Conservation (phyloP, 2,113 vertebrate genomes). For the Grammomys surdaster region DNA sequence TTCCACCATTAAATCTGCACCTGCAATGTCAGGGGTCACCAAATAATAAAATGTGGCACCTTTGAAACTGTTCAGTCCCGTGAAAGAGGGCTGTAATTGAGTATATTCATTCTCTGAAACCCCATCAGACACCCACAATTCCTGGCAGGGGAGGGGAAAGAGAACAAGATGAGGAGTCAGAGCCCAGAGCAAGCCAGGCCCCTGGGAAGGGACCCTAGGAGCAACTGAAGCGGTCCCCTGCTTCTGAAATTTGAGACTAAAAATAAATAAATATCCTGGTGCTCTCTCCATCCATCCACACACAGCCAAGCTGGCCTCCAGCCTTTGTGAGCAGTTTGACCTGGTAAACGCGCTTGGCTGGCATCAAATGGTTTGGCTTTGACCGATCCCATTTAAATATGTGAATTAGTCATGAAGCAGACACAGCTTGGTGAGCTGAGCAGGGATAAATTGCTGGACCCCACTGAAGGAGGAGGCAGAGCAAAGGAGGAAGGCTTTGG, state of each 20-base stretch:
- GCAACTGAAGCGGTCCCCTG: conserved; percentile 30
- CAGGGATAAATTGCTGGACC: conserved; percentile 90
- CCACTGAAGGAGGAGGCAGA: conserved; percentile 83
- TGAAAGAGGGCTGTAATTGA: conserved; percentile 91
- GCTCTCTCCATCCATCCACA: conserved; percentile 57
- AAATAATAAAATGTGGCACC: conserved; percentile 97
- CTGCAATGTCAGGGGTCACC: conserved; percentile 95
- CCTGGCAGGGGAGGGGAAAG: not conserved
- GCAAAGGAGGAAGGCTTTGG: conserved; percentile 84
- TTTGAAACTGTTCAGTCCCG: conserved; percentile 94
- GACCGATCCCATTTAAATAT: conserved; percentile 93
- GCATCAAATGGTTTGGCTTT: conserved; percentile 93
- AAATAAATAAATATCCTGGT: conserved; percentile 85
- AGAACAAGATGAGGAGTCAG: not conserved
- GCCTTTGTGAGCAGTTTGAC: conserved; percentile 93
- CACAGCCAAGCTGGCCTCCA: conserved; percentile 84
- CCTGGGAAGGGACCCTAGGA: conserved; percentile 56
- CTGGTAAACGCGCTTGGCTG: conserved; percentile 94
- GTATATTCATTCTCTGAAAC: conserved; percentile 88
- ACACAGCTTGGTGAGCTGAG: conserved; percentile 92
- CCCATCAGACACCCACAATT: conserved; percentile 79
- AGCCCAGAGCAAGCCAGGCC: conserved; percentile 17
- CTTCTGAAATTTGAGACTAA: conserved; percentile 77
- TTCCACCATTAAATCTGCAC: conserved; percentile 90
- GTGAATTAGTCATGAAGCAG: conserved; percentile 95